phyloP scores from a whole-genome alignment of 2,797 vertebrate species.

The Oreortyx pictus region DNA sequence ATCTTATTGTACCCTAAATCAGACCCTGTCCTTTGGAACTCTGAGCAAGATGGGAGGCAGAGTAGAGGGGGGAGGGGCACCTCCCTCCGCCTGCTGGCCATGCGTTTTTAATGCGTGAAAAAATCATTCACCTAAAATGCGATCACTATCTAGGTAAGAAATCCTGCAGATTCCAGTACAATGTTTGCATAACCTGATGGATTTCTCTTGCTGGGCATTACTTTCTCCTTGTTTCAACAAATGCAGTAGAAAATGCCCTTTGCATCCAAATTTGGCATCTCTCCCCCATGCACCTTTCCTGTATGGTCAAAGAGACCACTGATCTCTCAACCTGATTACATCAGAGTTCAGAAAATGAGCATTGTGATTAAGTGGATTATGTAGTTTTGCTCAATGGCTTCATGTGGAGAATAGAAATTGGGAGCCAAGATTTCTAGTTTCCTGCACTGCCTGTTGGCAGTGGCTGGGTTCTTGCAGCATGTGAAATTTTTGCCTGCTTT shows the following conservation, averaged over 20 bases:
- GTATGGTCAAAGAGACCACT: neutral
- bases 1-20: neutral
- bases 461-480: neutral
- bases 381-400: conserved; percentile 16
- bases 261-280: neutral
- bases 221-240: neutral
- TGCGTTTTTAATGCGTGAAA: too few species aligned
- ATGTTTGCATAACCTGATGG: neutral
- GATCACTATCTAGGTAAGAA: neutral
- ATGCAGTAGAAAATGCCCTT: neutral
- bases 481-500: conserved; percentile 14
- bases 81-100: too few species aligned
- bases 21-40: neutral
- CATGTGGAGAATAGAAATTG: neutral
- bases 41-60: neutral
- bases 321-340: conserved; percentile 5
- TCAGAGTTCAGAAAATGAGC: conserved; percentile 39
- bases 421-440: conserved; percentile 49
- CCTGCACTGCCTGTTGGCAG: conserved; percentile 39
- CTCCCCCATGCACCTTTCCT: neutral
- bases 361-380: conserved; percentile 37
- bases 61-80: too few species aligned
- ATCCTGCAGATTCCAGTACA: neutral
- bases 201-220: neutral
- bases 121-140: conserved; percentile 46